Conservation (phyloP, 2,888 invertebrate genomes). For the Heliconius erato region DNA sequence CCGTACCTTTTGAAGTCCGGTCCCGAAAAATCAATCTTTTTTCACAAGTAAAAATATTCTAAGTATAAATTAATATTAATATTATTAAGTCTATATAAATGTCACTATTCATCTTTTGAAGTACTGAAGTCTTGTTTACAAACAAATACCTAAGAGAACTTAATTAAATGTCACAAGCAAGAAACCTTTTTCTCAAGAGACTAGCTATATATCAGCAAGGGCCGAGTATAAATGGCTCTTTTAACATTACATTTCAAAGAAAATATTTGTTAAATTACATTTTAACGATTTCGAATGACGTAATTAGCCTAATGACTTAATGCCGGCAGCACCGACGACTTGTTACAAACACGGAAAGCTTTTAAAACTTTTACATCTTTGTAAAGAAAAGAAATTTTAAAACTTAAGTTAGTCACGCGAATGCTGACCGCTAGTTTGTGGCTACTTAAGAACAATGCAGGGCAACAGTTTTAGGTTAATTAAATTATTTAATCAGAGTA, state of each 20-base stretch:
- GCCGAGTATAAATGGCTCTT: conserved; percentile 41
- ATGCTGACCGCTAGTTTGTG: conserved; percentile 10
- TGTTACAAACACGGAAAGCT: conserved; percentile 47
- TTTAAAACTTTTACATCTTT: conserved; percentile 48
- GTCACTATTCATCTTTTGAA: not conserved
- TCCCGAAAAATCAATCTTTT: not conserved
- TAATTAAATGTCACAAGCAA: conserved; percentile 32
- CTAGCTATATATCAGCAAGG: conserved; percentile 27
- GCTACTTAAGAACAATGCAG: not conserved
- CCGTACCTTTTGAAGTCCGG: no score
- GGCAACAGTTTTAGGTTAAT: not conserved
- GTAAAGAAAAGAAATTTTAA: conserved; percentile 37
- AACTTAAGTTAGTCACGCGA: conserved; percentile 44
- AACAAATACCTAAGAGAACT: conserved; percentile 13
- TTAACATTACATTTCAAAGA: conserved; percentile 38
- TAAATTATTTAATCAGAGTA: conserved; percentile 7
- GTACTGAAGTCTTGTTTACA: conserved; percentile 15
- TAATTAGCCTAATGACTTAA: conserved; percentile 50
- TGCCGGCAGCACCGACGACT: conserved; percentile 41
- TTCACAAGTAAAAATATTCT: not conserved
- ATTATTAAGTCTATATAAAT: not conserved
- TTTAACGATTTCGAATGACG: conserved; percentile 46
- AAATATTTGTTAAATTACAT: conserved; percentile 47
- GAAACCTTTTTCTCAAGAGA: conserved; percentile 23
- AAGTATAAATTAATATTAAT: not conserved